Percentiles rank a stretch among this genome's conserved stretches.
These are phyloP conservation scores for Picathartes gymnocephalus DNA, from an alignment of 2,113 vertebrate species.

Conservation along the genomic window DNA sequence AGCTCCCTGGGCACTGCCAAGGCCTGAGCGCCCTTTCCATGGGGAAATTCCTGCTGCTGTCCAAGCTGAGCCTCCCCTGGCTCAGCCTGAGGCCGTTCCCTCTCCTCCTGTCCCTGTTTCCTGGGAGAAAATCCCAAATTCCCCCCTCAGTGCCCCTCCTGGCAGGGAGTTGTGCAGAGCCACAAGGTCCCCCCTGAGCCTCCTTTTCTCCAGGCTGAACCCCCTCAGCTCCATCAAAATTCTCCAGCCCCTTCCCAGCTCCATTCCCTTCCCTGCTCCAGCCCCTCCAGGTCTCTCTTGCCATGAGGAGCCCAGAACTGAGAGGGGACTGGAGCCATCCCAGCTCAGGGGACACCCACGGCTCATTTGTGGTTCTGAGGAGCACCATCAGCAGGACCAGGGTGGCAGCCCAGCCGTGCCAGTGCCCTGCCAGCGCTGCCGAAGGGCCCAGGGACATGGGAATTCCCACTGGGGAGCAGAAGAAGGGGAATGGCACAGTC, in stretches of 20 bases:
- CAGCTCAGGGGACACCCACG: background rate
- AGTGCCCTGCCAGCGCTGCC: background rate
- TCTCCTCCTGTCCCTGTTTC: background rate
- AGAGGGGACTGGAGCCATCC: background rate
- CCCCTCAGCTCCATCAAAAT: background rate
- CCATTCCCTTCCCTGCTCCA: background rate
- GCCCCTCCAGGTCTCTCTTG: background rate
- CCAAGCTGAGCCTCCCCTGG: background rate
- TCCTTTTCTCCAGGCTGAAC: background rate
- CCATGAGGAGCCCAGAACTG: background rate
- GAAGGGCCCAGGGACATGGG: no score
- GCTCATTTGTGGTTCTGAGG: no score
- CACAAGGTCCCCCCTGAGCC: background rate
- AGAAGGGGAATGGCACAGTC: background rate
- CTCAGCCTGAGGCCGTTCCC: background rate
- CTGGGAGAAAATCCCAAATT: background rate
- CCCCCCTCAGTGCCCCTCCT: background rate
- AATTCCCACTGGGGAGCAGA: background rate
- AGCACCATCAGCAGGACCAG: accelerated
- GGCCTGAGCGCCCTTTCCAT: background rate
- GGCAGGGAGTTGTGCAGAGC: background rate
- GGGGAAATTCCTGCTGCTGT: background rate
- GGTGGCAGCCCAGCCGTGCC: background rate
- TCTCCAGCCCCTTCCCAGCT: background rate
- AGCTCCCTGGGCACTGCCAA: background rate